Conservation (phyloP, 2,113 vertebrate genomes). For the Macquaria australasica region DNA sequence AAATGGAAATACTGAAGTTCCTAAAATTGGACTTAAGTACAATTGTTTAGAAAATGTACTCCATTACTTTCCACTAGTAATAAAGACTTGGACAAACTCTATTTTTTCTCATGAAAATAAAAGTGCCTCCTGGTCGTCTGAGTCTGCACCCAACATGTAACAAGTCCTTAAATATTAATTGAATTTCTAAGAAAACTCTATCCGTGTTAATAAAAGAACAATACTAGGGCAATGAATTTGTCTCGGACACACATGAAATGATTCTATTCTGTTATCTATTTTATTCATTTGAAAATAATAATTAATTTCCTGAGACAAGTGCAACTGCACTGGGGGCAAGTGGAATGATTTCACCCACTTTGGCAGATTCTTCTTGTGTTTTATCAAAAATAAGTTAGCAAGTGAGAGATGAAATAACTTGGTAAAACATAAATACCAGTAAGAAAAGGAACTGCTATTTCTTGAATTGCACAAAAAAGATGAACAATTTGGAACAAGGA, state of each 20-base stretch:
- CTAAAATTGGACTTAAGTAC: background rate
- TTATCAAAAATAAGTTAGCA: background rate
- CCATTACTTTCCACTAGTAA: background rate
- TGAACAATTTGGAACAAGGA: background rate
- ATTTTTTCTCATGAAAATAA: background rate
- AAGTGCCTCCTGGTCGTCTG: background rate
- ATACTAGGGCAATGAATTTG: background rate
- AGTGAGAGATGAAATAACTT: background rate
- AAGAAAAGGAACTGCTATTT: constrained; percentile 11
- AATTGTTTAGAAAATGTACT: background rate
- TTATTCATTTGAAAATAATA: background rate
- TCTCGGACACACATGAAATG: background rate
- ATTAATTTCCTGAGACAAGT: background rate
- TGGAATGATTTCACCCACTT: background rate
- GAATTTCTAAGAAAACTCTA: background rate
- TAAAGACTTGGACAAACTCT: background rate
- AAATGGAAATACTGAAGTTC: background rate
- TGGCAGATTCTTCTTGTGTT: background rate
- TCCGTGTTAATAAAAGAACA: background rate
- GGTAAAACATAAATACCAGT: background rate
- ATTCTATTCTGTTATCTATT: background rate
- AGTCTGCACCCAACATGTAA: background rate
- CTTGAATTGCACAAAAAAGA: background rate
- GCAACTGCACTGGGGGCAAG: no score
- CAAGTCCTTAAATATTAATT: background rate